These are phyloP conservation scores for Patiria miniata DNA, from an alignment of 35 echinoderm and acorn worm species.

Conservation along the genomic window DNA sequence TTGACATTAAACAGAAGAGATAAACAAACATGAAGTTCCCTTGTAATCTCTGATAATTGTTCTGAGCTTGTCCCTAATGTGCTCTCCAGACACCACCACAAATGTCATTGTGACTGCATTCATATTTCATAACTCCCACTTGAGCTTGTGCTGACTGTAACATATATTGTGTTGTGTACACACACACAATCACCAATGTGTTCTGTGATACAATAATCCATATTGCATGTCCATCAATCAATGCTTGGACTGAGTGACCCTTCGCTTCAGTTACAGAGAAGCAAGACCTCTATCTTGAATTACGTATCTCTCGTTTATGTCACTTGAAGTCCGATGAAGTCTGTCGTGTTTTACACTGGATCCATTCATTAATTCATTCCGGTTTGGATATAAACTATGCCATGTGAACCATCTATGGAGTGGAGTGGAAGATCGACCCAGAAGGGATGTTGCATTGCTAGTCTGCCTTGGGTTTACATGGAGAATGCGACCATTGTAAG, in stretches of 20 bases:
- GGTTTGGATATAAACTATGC: conserved; percentile 8
- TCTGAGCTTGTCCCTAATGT: conserved; percentile 12
- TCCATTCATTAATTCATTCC: conserved; percentile 26
- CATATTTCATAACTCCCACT: conserved; percentile 18
- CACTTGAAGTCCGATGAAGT: background rate
- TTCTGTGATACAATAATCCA: too few relatives aligned
- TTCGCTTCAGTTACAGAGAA: background rate
- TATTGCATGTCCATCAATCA: too few relatives aligned
- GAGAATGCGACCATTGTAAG: conserved; percentile 26
- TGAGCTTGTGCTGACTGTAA: background rate
- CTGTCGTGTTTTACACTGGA: background rate
- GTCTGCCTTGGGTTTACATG: conserved; percentile 17
- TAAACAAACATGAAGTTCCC: too few relatives aligned
- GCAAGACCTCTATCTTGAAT: background rate
- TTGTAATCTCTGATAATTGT: background rate
- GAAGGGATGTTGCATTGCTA: conserved; percentile 11
- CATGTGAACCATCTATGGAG: conserved; percentile 4
- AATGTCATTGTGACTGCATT: conserved; percentile 18
- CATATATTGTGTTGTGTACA: background rate
- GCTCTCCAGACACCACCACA: conserved; percentile 26
- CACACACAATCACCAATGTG: background rate
- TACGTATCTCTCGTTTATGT: background rate
- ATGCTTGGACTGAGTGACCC: too few relatives aligned
- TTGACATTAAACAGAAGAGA: too few relatives aligned
- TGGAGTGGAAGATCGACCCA: background rate